A percentile compares a stretch with the other conserved stretches of the same genome.
Conservation (phyloP, 1,140 invertebrate genomes). For the Whitmania pigra region DNA sequence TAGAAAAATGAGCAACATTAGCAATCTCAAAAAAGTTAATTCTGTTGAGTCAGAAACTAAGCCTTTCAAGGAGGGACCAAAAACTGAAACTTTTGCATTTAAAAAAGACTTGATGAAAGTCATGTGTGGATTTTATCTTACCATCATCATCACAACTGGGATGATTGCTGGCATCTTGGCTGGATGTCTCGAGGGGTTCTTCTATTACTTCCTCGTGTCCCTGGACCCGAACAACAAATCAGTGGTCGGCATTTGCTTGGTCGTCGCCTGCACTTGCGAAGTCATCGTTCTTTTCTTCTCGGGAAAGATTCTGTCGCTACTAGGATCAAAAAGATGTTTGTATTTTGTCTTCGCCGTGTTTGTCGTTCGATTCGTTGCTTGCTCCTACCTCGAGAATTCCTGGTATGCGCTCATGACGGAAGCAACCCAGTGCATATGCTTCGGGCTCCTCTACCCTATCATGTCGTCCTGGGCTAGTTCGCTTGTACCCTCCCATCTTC, state of each 20-base stretch:
- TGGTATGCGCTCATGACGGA: conserved; percentile 65
- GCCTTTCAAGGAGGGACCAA: no score
- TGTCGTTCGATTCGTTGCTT: conserved; percentile 62
- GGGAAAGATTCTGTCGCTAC: conserved; percentile 61
- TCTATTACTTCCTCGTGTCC: conserved; percentile 72
- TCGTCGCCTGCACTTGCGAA: conserved; percentile 69
- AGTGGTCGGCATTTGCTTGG: conserved; percentile 64
- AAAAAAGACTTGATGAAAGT: conserved; percentile 20
- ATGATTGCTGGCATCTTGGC: conserved; percentile 43
- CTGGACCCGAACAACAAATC: conserved; percentile 56
- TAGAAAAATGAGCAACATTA: no score
- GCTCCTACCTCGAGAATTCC: conserved; percentile 63
- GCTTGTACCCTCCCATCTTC: conserved; percentile 68
- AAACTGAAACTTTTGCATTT: no score
- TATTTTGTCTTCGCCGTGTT: conserved; percentile 63
- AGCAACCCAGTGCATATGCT: conserved; percentile 69
- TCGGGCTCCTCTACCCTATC: conserved; percentile 73
- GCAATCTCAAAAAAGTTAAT: no score
- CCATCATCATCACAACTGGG: background rate
- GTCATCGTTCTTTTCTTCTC: conserved; percentile 65
- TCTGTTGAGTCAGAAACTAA: no score
- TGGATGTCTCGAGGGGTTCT: conserved; percentile 70
- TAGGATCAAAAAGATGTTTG: conserved; percentile 71
- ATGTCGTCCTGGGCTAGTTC: conserved; percentile 77
- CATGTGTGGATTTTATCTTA: conserved; percentile 19